Conservation (phyloP, 2,888 invertebrate species). For the Shargacucullia verbasci region DNA sequence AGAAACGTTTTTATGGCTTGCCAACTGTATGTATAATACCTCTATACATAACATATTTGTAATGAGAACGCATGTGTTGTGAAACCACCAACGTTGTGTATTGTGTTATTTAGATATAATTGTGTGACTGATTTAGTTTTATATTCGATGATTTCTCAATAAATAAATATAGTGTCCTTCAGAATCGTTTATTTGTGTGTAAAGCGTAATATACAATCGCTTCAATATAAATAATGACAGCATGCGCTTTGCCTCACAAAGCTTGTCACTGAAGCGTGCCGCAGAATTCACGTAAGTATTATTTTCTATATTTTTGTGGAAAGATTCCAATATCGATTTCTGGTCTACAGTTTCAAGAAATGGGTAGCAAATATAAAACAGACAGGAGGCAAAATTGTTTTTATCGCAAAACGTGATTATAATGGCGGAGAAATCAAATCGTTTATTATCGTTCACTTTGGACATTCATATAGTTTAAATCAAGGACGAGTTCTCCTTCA, state of each 20-base stretch:
- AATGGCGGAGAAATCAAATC: too few species aligned
- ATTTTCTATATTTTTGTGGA: constrained; percentile 40
- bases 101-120: constrained; percentile 67
- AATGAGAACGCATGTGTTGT: constrained; percentile 62
- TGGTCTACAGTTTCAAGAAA: too few species aligned
- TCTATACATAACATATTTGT: constrained; percentile 42
- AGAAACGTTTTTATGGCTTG: constrained; percentile 3
- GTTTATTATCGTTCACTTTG: too few species aligned
- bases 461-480: too few species aligned
- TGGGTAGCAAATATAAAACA: too few species aligned
- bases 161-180: constrained; percentile 72
- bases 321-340: background rate
- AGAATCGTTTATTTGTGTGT: constrained; percentile 57
- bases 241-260: constrained; percentile 77
- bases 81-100: constrained; percentile 57
- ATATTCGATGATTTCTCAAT: constrained; percentile 68
- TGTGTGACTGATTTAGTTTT: constrained; percentile 86
- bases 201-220: constrained; percentile 40
- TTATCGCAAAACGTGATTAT: too few species aligned
- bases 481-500: background rate
- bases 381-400: too few species aligned
- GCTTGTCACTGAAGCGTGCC: constrained; percentile 61
- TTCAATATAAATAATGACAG: constrained; percentile 58
- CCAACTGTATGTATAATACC: constrained; percentile 18
- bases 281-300: constrained; percentile 66